A percentile compares a stretch with the other conserved stretches of the same genome.
Evolutionary conservation across 2,888 invertebrate species (phyloP).

Genomic region (Drosophila parthenogenetica): DNA sequence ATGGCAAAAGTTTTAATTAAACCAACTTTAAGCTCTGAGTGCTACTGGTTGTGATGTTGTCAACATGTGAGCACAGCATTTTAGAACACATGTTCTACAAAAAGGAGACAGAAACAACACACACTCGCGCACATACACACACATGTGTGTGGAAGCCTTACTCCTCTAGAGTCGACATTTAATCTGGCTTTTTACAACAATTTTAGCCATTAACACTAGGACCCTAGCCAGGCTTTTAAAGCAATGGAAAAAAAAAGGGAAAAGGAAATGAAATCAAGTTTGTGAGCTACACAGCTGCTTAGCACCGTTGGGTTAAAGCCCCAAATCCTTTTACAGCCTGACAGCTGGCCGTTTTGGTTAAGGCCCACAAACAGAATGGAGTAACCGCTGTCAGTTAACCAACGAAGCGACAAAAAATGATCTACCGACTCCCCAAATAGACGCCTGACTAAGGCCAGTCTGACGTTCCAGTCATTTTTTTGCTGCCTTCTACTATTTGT

Average conservation of each 20-base stretch:
- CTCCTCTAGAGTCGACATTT: slow-evolving; percentile 32
- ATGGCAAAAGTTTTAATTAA: slow-evolving; percentile 67
- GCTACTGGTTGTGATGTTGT: slow-evolving; percentile 53
- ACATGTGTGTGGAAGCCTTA: not conserved
- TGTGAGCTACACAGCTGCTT: slow-evolving; percentile 24
- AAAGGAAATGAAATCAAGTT: not conserved
- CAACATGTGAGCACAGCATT: slow-evolving; percentile 45
- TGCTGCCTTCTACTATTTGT: slow-evolving; percentile 41
- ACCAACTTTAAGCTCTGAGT: slow-evolving; percentile 73
- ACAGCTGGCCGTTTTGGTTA: slow-evolving; percentile 39
- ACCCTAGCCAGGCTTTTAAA: slow-evolving; percentile 29
- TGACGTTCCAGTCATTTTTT: slow-evolving; percentile 16
- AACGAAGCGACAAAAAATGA: slow-evolving; percentile 72
- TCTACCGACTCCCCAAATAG: slow-evolving; percentile 47
- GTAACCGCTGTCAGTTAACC: slow-evolving; percentile 60
- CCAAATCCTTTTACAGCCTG: slow-evolving; percentile 37
- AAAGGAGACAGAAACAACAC: not conserved
- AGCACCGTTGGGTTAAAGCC: slow-evolving; percentile 24
- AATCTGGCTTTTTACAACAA: slow-evolving; percentile 59
- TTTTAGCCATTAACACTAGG: slow-evolving; percentile 65
- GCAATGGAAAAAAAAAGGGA: not conserved
- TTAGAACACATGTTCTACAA: slow-evolving; percentile 36
- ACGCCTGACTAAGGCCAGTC: slow-evolving; percentile 21
- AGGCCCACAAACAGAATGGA: slow-evolving; percentile 18
- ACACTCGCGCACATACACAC: not conserved